Conservation (phyloP, 2,888 invertebrate genomes). For the Strigamia maritima region DNA sequence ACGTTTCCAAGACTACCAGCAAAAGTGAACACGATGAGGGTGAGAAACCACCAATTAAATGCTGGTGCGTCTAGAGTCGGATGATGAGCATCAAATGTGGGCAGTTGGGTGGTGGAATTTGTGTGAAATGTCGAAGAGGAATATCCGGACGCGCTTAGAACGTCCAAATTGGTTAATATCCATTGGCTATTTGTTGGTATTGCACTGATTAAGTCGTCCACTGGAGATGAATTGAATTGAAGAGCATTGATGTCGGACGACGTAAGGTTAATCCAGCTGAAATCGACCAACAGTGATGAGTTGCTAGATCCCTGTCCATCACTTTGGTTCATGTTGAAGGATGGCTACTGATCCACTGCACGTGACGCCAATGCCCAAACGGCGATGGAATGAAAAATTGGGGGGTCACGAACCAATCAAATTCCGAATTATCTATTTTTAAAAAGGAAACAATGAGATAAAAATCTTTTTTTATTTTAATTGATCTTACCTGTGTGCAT, state of each 20-base stretch:
- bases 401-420: not conserved
- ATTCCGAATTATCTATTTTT: not conserved
- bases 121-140: not conserved
- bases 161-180: not conserved
- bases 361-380: not conserved
- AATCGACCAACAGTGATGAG: not conserved
- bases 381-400: not conserved
- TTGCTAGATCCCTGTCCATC: not conserved
- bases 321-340: not conserved
- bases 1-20: slow-evolving; percentile 88
- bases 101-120: not conserved
- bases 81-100: not conserved
- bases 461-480: not conserved
- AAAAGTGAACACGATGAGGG: slow-evolving; percentile 78
- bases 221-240: not conserved
- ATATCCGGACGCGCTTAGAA: not conserved
- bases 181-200: not conserved
- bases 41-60: slow-evolving; percentile 78
- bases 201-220: not conserved
- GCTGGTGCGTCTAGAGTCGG: not conserved
- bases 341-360: not conserved
- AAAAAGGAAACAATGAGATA: not conserved
- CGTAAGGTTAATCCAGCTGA: not conserved
- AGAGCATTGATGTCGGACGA: not conserved
- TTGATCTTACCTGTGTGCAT: not conserved